These are phyloP conservation scores for Metellina segmentata DNA, from an alignment of 2,888 invertebrate species.

Conservation along the genomic window DNA sequence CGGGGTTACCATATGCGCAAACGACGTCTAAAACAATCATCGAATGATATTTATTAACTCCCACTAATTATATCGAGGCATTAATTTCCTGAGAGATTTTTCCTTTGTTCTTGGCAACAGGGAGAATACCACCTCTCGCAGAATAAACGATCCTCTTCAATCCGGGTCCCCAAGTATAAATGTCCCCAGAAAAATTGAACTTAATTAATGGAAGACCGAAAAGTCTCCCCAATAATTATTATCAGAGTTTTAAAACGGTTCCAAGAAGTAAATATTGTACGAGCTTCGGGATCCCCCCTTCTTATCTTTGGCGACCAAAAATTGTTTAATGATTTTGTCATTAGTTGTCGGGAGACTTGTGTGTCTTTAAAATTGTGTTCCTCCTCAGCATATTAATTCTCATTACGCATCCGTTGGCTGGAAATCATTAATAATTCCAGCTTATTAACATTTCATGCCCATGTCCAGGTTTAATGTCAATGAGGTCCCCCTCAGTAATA, in stretches of 20 bases:
- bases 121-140: too few species aligned
- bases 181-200: slow-evolving; percentile 27
- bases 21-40: not conserved
- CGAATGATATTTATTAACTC: not conserved
- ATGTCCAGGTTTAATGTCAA: slow-evolving; percentile 43
- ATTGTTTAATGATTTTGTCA: slow-evolving; percentile 71
- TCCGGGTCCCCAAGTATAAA: not conserved
- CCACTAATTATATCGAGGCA: not conserved
- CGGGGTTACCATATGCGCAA: not conserved
- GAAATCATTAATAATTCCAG: slow-evolving; percentile 62
- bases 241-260: slow-evolving; percentile 43
- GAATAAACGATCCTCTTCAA: slow-evolving; percentile 20
- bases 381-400: slow-evolving; percentile 59
- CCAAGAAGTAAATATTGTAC: slow-evolving; percentile 62
- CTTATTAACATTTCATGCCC: slow-evolving; percentile 71
- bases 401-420: slow-evolving; percentile 49
- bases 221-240: slow-evolving; percentile 53
- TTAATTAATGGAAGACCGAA: slow-evolving; percentile 59
- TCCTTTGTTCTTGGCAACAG: not conserved
- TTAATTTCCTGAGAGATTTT: slow-evolving; percentile 1
- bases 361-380: slow-evolving; percentile 26
- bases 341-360: slow-evolving; percentile 43
- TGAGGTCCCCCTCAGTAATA: slow-evolving; percentile 26
- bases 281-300: not conserved
- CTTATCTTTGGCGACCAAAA: slow-evolving; percentile 54